These are phyloP conservation scores for Tillus elongatus DNA, from an alignment of 2,888 invertebrate genomes.

Conservation along the genomic window DNA sequence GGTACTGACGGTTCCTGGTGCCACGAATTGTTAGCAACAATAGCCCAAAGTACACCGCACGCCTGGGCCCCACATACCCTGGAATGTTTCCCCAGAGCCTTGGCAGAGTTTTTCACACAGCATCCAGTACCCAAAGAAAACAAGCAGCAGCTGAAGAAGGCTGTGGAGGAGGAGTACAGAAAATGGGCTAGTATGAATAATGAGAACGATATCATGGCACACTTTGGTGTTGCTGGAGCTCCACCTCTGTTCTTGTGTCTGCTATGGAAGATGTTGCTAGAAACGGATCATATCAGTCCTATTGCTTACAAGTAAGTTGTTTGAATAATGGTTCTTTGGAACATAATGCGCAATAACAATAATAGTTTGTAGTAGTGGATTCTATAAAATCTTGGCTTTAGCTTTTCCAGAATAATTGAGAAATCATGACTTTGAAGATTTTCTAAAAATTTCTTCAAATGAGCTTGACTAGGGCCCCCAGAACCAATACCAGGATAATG, in stretches of 20 bases:
- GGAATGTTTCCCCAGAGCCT: conserved; percentile 81
- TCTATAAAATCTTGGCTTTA: too few relatives aligned
- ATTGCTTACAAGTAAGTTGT: conserved; percentile 84
- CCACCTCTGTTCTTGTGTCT: conserved; percentile 86
- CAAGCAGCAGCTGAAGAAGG: conserved; percentile 82
- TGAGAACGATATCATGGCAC: conserved; percentile 91
- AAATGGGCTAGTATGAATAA: conserved; percentile 97
- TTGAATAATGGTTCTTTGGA: too few relatives aligned
- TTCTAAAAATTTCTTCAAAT: too few relatives aligned
- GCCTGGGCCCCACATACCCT: conserved; percentile 91
- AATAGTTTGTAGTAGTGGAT: too few relatives aligned
- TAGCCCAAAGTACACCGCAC: conserved; percentile 91
- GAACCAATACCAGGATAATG: too few relatives aligned
- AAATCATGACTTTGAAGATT: too few relatives aligned
- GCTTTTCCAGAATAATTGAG: too few relatives aligned
- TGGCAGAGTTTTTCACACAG: conserved; percentile 83
- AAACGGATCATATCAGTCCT: conserved; percentile 85
- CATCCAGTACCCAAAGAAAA: conserved; percentile 80
- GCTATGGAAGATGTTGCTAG: conserved; percentile 91
- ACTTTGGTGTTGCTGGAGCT: conserved; percentile 89
- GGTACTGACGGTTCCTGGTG: conserved; percentile 81
- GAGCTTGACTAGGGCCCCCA: too few relatives aligned
- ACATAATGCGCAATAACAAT: too few relatives aligned
- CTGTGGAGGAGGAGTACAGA: conserved; percentile 90
- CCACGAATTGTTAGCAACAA: conserved; percentile 78